Percentiles rank a stretch among this genome's conserved stretches.
Conservation (phyloP, 2,797 vertebrate genomes). For the Centropyge bicolor region DNA sequence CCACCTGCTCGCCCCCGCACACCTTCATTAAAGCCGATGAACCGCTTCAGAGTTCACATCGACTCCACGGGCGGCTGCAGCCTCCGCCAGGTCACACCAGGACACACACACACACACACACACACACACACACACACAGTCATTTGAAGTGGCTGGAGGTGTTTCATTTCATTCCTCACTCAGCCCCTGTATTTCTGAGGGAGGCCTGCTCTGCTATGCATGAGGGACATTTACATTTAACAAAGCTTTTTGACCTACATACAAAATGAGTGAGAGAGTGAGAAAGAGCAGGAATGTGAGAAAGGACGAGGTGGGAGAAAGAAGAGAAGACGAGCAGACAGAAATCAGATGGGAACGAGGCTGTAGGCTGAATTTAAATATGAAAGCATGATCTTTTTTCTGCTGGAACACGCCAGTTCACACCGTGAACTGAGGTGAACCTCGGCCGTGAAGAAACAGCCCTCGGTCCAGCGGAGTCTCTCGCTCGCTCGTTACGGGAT, state of each 20-base stretch:
- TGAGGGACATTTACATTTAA: conserved; percentile 64
- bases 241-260: conserved; percentile 49
- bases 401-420: background rate
- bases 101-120: conserved; percentile 37
- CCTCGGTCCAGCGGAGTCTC: background rate
- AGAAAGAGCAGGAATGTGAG: background rate
- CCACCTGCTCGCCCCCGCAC: background rate
- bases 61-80: conserved; percentile 24
- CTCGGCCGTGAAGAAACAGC: background rate
- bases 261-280: conserved; percentile 24
- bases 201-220: conserved; percentile 52
- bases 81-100: conserved; percentile 28
- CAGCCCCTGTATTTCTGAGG: conserved; percentile 26
- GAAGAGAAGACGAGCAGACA: conserved; percentile 13
- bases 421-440: conserved; percentile 32
- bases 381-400: background rate
- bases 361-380: conserved; percentile 31
- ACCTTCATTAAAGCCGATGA: conserved; percentile 41
- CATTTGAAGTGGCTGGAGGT: conserved; percentile 51
- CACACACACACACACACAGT: conserved; percentile 8
- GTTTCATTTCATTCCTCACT: conserved; percentile 58
- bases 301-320: conserved; percentile 3
- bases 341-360: background rate
- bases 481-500: background rate
- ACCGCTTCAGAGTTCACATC: conserved; percentile 13